These are phyloP conservation scores for Ceramica pisi DNA, from an alignment of 2,888 invertebrate genomes.

Conservation along the genomic window DNA sequence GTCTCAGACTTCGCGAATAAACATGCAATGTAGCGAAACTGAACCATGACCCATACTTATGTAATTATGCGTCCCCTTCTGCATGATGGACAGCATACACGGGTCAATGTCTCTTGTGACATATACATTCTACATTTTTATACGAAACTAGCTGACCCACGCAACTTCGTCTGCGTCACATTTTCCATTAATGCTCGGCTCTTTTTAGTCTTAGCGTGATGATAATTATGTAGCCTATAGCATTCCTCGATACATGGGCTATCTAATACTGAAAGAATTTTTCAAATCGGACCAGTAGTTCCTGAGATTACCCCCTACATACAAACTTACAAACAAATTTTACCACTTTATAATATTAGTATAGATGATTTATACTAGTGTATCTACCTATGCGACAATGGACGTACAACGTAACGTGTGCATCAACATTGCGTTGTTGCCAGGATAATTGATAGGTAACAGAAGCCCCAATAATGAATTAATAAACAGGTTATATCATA, in stretches of 20 bases:
- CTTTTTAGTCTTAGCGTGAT: too few relatives aligned
- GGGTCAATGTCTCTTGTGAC: slow-evolving; percentile 11
- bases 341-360: too few relatives aligned
- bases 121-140: slow-evolving; percentile 14
- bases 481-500: slow-evolving; percentile 15
- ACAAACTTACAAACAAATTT: too few relatives aligned
- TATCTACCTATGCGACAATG: neutral
- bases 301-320: too few relatives aligned
- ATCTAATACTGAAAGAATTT: too few relatives aligned
- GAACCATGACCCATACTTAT: slow-evolving; percentile 21
- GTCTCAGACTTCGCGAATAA: slow-evolving; percentile 19
- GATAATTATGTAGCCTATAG: too few relatives aligned
- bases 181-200: too few relatives aligned
- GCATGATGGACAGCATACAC: slow-evolving; percentile 8
- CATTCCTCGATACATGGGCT: too few relatives aligned
- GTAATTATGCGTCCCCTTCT: slow-evolving; percentile 34
- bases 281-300: too few relatives aligned
- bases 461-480: neutral
- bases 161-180: too few relatives aligned
- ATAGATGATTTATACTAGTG: neutral
- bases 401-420: neutral
- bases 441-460: neutral
- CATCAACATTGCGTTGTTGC: neutral
- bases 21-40: slow-evolving; percentile 22
- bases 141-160: too few relatives aligned